These are phyloP conservation scores for Cricetomys ansorgei DNA, from an alignment of 2,113 vertebrate genomes.

Conservation along the genomic window DNA sequence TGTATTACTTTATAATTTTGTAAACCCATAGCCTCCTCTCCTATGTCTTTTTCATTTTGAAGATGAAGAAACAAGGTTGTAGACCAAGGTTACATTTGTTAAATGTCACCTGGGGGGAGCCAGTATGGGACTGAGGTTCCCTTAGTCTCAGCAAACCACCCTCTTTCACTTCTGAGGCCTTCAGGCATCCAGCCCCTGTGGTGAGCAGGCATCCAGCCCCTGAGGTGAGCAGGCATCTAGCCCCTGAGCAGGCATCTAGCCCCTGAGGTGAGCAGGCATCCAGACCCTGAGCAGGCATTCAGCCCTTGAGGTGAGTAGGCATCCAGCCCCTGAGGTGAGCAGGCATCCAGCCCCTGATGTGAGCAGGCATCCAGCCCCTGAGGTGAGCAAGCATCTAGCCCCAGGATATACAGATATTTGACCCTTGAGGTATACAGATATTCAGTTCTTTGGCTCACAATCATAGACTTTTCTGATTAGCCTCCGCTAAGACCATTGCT, in stretches of 20 bases:
- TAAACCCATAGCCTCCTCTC: not conserved
- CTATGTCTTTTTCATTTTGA: not conserved
- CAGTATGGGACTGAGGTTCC: not conserved
- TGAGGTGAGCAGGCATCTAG: not conserved
- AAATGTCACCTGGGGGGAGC: not conserved
- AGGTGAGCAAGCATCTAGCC: not conserved
- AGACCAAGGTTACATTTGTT: not conserved
- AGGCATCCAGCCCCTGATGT: not conserved
- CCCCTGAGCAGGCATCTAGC: too few species aligned
- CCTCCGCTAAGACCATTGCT: not conserved
- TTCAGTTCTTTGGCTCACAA: not conserved
- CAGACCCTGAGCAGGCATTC: not conserved
- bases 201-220: not conserved
- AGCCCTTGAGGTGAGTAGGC: not conserved
- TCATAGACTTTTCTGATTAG: not conserved
- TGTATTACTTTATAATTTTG: not conserved
- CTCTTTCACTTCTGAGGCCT: not conserved
- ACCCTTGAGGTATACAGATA: not conserved
- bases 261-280: too few species aligned
- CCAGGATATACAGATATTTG: too few species aligned
- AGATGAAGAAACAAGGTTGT: not conserved
- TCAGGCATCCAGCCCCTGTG: not conserved
- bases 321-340: too few species aligned
- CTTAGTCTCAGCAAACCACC: not conserved
- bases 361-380: not conserved